Base-by-base conservation (phyloP, 1,140 invertebrate species). In the Oryzaephilus surinamensis region DNA sequence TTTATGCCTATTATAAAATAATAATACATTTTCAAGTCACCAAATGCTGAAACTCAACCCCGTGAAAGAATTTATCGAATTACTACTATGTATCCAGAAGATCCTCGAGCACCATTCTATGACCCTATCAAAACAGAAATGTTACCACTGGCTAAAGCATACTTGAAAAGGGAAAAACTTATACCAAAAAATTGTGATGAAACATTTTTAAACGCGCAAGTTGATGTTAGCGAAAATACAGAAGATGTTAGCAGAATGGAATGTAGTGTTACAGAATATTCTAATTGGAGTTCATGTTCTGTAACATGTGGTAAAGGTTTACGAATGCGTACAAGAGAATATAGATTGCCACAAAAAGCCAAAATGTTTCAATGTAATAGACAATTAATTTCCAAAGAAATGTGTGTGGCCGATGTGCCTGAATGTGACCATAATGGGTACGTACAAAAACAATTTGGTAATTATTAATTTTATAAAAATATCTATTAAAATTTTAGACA, bases 61-160 rank as follows among this genome's bases (percentile, higher is more conserved):
- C 77, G 79, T 17, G 88, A 96, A 62, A 77, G 79, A 46, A 95
- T 97, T 68, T 79, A 79, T 45, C 73, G 77, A 15, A 95, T 98
- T 37, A 95, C 87, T 0, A 82, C 81, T 2, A 80, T 76, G 48
- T 85, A 82, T 60, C 89, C 90, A 0, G 85, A 86, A 57, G 81
- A 96, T 64, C 79, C 80, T 0, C 71, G 84, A 40, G 83, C 90
- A 0, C 94, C 94, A 0, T 99, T 98, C 64, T 97, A 90, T 62
- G 81, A 92, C 51, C 73, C 81, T 0, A 64, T 63, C 0, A 79
- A 77, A 1, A 65, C 68, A 13, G 73, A 77, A 23, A 86, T 96
- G 69, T 71, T 74, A 24, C 89, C 93, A 0, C 63, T 97, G 50
- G 94, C 90, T 2, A 71, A 73, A 44, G 59, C 79, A 18, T 80